phyloP scores from a whole-genome alignment of 2,113 vertebrate species.

The Poeciliopsis prolifica region DNA sequence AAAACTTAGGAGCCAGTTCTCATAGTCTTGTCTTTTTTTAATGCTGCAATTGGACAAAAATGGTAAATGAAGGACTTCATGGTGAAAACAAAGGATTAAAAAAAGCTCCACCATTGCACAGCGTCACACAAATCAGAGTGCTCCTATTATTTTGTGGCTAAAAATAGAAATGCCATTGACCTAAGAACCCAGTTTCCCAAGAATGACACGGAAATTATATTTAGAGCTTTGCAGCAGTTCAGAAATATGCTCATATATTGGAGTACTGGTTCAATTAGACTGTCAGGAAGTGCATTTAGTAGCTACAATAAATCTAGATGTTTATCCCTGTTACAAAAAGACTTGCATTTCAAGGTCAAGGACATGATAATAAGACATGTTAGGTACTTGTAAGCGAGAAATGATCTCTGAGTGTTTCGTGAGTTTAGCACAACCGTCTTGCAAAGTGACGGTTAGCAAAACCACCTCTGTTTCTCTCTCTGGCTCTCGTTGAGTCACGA shows the following conservation, averaged over 20 bases:
- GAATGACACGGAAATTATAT: conserved; percentile 1
- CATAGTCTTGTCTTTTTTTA: too few species aligned
- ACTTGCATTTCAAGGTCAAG: too few species aligned
- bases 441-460: not conserved
- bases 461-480: not conserved
- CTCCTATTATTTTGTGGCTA: conserved; percentile 1
- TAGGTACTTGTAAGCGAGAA: not conserved
- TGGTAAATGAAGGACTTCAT: not conserved
- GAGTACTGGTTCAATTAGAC: not conserved
- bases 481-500: not conserved
- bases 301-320: too few species aligned
- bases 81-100: not conserved
- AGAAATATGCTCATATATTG: not conserved
- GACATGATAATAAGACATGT: not conserved
- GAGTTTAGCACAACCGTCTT: not conserved
- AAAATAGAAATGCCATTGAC: conserved; percentile 18
- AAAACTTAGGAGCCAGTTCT: too few species aligned
- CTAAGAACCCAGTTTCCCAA: not conserved
- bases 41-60: too few species aligned
- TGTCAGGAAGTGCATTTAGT: not conserved
- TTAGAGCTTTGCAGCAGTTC: conserved; percentile 14
- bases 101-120: not conserved
- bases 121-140: not conserved
- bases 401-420: not conserved
- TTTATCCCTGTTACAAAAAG: not conserved